Evolutionary conservation across 2,888 invertebrate genomes (phyloP).

Genomic region (Lepidonotus clava): DNA sequence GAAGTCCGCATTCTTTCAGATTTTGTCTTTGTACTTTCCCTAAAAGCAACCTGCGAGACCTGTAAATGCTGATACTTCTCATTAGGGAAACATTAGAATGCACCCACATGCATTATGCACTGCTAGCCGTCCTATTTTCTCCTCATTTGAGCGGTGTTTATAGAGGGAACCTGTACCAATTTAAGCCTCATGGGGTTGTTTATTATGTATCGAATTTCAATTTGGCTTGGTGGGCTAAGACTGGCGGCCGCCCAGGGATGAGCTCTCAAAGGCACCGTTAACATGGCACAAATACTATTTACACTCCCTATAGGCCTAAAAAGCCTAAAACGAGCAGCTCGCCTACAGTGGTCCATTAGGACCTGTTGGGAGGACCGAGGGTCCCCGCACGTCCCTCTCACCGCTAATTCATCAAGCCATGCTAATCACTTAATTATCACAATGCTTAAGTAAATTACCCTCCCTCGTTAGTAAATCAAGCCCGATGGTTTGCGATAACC

Average conservation of each 20-base stretch:
- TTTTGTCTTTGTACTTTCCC: too few species aligned
- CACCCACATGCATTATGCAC: too few species aligned
- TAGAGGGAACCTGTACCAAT: background rate
- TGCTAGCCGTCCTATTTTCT: too few species aligned
- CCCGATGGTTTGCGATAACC: background rate
- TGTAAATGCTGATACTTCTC: too few species aligned
- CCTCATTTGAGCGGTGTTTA: background rate
- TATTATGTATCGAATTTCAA: slow-evolving; percentile 23
- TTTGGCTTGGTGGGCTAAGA: background rate
- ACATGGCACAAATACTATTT: background rate
- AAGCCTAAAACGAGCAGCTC: too few species aligned
- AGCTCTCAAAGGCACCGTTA: background rate
- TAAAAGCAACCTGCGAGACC: too few species aligned
- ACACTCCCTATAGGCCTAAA: too few species aligned
- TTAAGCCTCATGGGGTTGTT: background rate
- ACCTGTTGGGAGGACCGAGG: background rate
- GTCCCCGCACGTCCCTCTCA: background rate
- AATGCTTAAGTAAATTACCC: background rate
- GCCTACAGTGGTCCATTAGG: background rate
- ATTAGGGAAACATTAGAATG: too few species aligned
- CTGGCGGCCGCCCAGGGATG: background rate
- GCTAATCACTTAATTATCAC: slow-evolving; percentile 11
- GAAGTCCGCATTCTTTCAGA: too few species aligned
- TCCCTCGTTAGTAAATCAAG: background rate
- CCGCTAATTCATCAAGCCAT: background rate